These are phyloP conservation scores for Chrysodeixis includens DNA, from an alignment of 2,888 invertebrate species.

Conservation along the genomic window DNA sequence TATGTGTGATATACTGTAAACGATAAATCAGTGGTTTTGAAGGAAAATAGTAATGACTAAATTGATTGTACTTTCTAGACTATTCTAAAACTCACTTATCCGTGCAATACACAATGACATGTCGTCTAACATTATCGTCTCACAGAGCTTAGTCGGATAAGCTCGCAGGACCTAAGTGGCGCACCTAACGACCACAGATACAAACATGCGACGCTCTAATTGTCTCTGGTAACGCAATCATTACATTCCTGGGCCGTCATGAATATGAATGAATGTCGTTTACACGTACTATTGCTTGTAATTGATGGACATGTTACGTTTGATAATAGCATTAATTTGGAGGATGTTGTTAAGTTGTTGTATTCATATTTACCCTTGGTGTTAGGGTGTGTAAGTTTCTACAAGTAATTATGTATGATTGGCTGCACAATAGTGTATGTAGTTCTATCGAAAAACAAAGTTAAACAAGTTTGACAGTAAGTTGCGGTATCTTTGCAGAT, in stretches of 20 bases:
- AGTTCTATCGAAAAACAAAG: too few species aligned
- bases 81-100: too few species aligned
- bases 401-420: background rate
- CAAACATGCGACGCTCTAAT: conserved; percentile 61
- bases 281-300: conserved; percentile 61
- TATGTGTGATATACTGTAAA: background rate
- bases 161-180: conserved; percentile 31
- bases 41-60: background rate
- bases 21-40: background rate
- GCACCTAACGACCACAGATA: conserved; percentile 38
- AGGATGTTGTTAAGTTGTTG: conserved; percentile 27
- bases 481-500: too few species aligned
- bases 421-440: background rate
- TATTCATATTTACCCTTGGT: conserved; percentile 13
- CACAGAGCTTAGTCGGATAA: conserved; percentile 30
- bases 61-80: background rate
- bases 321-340: conserved; percentile 55
- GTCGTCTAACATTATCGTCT: too few species aligned
- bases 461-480: too few species aligned
- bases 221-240: conserved; percentile 66
- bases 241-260: conserved; percentile 70
- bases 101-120: too few species aligned
- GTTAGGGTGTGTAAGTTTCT: background rate
- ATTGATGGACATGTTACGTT: conserved; percentile 59
- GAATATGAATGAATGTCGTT: conserved; percentile 76